Evolutionary conservation across 2,888 invertebrate species (phyloP).

Genomic region (Elegia similella): DNA sequence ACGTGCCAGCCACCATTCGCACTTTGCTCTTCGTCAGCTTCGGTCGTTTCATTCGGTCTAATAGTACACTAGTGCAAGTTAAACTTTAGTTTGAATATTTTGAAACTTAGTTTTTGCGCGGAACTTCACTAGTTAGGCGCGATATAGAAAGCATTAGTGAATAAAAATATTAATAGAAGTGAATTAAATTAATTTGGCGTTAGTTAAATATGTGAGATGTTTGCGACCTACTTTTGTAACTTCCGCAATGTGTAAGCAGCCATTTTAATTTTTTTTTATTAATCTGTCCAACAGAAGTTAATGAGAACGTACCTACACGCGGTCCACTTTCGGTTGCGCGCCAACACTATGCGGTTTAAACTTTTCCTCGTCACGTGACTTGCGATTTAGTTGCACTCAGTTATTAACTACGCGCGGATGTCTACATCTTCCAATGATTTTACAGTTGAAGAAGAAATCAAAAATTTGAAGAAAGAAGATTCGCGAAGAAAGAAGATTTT

Average conservation of each 20-base stretch:
- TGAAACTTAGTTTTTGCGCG: constrained; percentile 42
- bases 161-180: constrained; percentile 42
- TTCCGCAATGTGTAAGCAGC: constrained; percentile 69
- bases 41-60: constrained; percentile 50
- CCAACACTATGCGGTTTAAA: constrained; percentile 40
- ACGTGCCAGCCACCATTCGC: constrained; percentile 71
- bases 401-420: constrained; percentile 30
- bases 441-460: constrained; percentile 33
- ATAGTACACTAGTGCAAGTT: constrained; percentile 52
- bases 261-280: constrained; percentile 52
- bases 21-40: constrained; percentile 58
- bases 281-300: constrained; percentile 29
- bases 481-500: constrained; percentile 30
- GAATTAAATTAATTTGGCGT: constrained; percentile 34
- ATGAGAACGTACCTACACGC: constrained; percentile 29
- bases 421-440: constrained; percentile 7
- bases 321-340: constrained; percentile 35
- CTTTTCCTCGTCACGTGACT: constrained; percentile 52
- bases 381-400: constrained; percentile 31
- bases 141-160: constrained; percentile 44
- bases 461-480: constrained; percentile 40
- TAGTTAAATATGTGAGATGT: constrained; percentile 49
- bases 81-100: constrained; percentile 50
- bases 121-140: constrained; percentile 31
- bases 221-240: constrained; percentile 71